Conservation (phyloP, 2,888 invertebrate species). For the Odontothrips loti region DNA sequence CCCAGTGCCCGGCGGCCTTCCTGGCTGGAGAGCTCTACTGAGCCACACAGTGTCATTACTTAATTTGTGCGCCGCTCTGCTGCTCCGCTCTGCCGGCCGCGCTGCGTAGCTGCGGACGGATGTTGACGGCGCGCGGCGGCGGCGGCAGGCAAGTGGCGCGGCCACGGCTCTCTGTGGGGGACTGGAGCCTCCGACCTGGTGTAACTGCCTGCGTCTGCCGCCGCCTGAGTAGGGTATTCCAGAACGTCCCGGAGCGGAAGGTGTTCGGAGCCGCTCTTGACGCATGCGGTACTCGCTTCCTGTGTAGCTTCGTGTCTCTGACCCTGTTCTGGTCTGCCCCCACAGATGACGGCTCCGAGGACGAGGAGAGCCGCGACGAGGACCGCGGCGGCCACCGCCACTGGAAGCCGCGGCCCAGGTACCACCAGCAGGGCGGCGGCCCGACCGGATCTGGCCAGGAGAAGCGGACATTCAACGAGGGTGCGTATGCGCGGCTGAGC, state of each 20-base stretch:
- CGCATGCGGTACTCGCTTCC: no score
- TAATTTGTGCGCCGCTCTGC: background rate
- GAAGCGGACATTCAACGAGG: slow-evolving; percentile 20
- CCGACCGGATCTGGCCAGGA: background rate
- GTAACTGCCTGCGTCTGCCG: no score
- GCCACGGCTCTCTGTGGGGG: background rate
- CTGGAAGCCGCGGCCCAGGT: slow-evolving; percentile 10
- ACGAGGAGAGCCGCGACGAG: slow-evolving; percentile 19
- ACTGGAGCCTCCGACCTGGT: background rate
- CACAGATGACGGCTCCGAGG: slow-evolving; percentile 14
- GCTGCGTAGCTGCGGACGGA: background rate
- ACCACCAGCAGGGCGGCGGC: background rate
- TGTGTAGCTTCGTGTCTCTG: background rate
- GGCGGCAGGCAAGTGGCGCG: background rate
- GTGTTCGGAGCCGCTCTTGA: no score
- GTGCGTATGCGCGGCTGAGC: background rate
- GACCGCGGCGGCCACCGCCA: background rate
- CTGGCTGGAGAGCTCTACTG: background rate
- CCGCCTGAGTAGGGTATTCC: no score
- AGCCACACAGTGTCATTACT: background rate
- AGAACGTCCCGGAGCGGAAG: no score
- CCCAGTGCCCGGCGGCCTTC: background rate
- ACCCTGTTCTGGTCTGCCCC: background rate
- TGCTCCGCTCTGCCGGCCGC: background rate
- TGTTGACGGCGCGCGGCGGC: no score